Conservation (phyloP, 2,888 invertebrate species). For the Limnephilus marmoratus region DNA sequence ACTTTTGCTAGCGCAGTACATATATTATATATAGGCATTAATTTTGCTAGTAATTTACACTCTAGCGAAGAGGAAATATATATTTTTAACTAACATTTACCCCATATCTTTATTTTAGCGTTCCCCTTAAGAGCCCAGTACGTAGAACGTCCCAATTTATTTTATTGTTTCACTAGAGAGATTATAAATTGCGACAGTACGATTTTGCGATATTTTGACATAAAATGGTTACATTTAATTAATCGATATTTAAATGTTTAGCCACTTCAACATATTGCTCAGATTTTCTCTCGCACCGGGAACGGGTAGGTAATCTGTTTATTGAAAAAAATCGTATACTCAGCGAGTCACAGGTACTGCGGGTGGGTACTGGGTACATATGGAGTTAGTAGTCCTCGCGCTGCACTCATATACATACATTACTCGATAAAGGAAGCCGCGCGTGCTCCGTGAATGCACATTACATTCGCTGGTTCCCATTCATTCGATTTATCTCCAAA, state of each 20-base stretch:
- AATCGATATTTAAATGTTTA: neutral
- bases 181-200: neutral
- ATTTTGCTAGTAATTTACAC: too few relatives aligned
- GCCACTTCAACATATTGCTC: neutral
- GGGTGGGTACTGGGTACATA: neutral
- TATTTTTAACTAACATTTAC: too few relatives aligned
- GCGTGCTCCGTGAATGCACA: neutral
- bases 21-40: too few relatives aligned
- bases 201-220: neutral
- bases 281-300: neutral
- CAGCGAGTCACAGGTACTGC: neutral
- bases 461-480: neutral
- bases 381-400: neutral
- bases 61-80: too few relatives aligned
- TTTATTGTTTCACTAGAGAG: neutral
- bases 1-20: too few relatives aligned
- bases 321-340: neutral
- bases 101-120: too few relatives aligned
- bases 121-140: neutral
- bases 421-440: neutral
- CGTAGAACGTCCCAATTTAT: neutral
- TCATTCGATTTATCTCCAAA: conserved; percentile 55
- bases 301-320: neutral
- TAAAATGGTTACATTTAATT: neutral
- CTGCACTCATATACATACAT: neutral